Percentiles rank a stretch among this genome's conserved stretches.
phyloP scores from a whole-genome alignment of 2,113 vertebrate species.

The Sardina pilchardus region DNA sequence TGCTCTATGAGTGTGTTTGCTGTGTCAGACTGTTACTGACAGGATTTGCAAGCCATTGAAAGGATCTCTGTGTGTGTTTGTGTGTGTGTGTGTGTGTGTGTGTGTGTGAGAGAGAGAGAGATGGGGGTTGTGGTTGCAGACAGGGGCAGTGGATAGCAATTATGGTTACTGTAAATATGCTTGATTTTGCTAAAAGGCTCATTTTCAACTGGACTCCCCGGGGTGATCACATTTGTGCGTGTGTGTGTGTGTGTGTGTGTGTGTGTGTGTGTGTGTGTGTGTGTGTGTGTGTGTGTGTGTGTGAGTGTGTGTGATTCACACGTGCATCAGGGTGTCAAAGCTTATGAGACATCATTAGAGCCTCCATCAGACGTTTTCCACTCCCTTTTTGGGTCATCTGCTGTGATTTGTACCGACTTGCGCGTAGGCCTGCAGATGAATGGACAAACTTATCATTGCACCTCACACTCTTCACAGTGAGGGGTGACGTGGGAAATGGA shows the following conservation, averaged over 20 bases:
- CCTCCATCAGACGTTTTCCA: neutral
- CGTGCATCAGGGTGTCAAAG: neutral
- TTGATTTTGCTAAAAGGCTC: neutral
- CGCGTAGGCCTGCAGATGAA: neutral
- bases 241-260: neutral
- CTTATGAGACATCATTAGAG: neutral
- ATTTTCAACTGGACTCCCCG: neutral
- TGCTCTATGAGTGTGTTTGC: slow-evolving; percentile 2
- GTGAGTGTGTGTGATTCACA: neutral
- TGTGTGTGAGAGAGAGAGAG: neutral
- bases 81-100: neutral
- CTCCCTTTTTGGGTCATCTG: neutral
- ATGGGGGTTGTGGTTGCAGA: neutral
- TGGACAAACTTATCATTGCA: neutral
- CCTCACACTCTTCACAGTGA: neutral
- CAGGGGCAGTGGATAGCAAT: neutral
- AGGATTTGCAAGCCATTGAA: slow-evolving; percentile 8
- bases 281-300: neutral
- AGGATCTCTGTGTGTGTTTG: neutral
- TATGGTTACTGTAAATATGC: neutral
- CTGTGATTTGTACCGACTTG: neutral
- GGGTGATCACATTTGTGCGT: neutral
- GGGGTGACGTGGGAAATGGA: neutral
- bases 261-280: neutral
- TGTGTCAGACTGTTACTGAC: neutral